These are phyloP conservation scores for Homarus americanus DNA, from an alignment of 1,140 invertebrate species.

Conservation along the genomic window DNA sequence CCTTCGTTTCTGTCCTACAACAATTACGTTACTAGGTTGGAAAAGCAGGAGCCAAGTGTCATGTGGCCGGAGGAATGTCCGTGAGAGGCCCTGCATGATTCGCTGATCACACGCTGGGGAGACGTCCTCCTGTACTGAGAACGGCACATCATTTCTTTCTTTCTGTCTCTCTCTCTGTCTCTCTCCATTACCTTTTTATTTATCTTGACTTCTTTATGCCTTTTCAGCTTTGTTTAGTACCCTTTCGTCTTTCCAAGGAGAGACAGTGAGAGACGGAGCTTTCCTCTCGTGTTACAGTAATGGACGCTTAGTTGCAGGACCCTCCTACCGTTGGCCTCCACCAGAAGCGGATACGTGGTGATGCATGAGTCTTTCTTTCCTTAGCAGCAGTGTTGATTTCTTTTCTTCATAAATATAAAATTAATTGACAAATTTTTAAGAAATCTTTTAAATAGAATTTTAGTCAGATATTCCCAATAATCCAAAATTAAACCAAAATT, in stretches of 20 bases:
- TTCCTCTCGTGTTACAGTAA: neutral
- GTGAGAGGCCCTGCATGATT: too few species aligned
- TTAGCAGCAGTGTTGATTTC: neutral
- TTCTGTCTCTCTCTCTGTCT: neutral
- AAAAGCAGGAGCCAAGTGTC: neutral
- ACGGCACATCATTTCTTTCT: too few species aligned
- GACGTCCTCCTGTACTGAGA: neutral
- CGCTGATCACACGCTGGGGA: neutral
- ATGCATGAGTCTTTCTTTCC: neutral
- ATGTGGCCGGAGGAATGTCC: neutral
- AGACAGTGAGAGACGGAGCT: neutral
- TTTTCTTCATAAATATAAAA: neutral
- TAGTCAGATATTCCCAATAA: conserved; percentile 7
- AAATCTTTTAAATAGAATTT: neutral
- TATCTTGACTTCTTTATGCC: neutral
- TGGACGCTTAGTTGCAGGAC: neutral
- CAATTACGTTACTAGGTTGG: neutral
- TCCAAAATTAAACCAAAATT: neutral
- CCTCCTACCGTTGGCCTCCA: neutral
- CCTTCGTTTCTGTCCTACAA: neutral
- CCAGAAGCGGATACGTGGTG: neutral
- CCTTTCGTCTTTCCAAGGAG: neutral
- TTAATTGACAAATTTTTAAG: neutral
- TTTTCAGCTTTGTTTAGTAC: neutral
- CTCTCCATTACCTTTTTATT: neutral